Evolutionary conservation across 1,140 invertebrate genomes (phyloP), one percentile per base, ranked within the genome.

Genomic region (Zaprionus nigranus): DNA sequence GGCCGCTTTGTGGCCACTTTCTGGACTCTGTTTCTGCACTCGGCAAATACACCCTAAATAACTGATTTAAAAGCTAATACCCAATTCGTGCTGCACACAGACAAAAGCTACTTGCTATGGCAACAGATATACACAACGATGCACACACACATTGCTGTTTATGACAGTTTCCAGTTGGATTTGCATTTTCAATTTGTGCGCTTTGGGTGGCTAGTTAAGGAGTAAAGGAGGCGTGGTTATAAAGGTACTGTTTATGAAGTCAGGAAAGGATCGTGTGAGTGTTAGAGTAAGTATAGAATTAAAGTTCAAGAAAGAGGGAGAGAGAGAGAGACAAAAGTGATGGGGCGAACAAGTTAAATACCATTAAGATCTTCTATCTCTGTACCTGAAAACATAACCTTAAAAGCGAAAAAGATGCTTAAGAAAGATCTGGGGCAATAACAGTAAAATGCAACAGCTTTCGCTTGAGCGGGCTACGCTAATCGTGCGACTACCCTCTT

Each of bases 1-100:
- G 79, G 79, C 77, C 83, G 83, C 72, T 60, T 83, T 83, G 80
- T 87, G 83, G 83, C 84, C 80, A 87, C 69, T 71, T 71, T 75
- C 73, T 59, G 75, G 40, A 79, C 70, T 67, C 70, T 67, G 43
- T 22, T 38, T 67, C 34, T 53, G 38, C 49, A 24, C 40, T 24
- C 24, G 12, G n/a, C 46, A 61, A 69, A 78, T 75, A 56, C 49
- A 65, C 40, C 64, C 81, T 76, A 80, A 83, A 80, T 76, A 84
- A 79, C 72, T 78, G 81, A 80, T 80, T 68, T 62, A 76, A 65
- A 49, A 79, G 81, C 81, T 80, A 83, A 82, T 83, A 59, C 81
- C 51, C 65, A 68, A 62, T 68, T 30, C 17, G 24, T 38, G 24
- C 11, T 34, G 15, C 38, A 43, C 40, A 9, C 43, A 11, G 38